phyloP scores from a whole-genome alignment of 2,113 vertebrate species.

The Prionailurus bengalensis region DNA sequence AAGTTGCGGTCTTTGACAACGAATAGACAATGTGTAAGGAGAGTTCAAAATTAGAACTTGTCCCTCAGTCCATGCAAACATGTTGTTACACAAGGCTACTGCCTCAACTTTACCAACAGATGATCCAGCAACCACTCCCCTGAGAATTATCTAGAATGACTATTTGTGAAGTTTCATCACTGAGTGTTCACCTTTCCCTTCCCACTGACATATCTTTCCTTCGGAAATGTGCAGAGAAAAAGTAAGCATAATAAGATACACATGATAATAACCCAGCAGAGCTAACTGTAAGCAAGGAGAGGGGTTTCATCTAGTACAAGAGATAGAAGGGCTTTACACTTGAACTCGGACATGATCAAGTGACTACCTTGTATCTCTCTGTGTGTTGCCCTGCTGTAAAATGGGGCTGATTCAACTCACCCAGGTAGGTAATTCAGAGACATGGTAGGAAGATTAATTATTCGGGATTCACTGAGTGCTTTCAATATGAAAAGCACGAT shows the following conservation, averaged over 20 bases:
- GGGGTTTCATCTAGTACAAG: neutral
- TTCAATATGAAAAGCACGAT: conserved; percentile 76
- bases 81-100: neutral
- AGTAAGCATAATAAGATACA: neutral
- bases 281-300: conserved; percentile 10
- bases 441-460: conserved; percentile 60
- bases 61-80: neutral
- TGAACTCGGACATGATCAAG: neutral
- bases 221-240: neutral
- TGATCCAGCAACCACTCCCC: neutral
- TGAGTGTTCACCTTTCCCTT: neutral
- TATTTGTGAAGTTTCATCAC: neutral
- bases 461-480: conserved; percentile 41
- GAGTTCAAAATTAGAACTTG: neutral
- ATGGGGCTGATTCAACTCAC: conserved; percentile 56
- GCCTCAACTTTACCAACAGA: neutral
- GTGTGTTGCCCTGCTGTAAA: neutral
- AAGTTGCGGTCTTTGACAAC: neutral
- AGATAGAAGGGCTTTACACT: neutral
- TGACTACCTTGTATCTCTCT: neutral
- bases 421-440: conserved; percentile 39
- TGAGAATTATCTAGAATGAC: neutral
- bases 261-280: neutral
- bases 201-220: neutral
- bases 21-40: neutral